Conservation (phyloP, 2,113 vertebrate species). For the Dasyornis broadbenti region DNA sequence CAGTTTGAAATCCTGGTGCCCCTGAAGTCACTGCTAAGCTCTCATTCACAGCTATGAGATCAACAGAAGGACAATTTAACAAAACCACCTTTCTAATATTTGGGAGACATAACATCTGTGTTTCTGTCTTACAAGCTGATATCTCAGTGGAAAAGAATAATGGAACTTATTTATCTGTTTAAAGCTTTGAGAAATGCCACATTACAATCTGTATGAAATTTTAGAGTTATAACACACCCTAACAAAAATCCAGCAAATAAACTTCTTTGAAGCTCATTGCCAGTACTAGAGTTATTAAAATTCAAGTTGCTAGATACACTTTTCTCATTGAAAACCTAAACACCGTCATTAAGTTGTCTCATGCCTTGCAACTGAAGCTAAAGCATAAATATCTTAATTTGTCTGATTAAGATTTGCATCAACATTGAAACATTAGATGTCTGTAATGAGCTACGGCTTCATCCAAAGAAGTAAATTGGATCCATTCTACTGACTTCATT, state of each 20-base stretch:
- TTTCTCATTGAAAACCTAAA: background rate
- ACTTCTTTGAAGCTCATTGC: background rate
- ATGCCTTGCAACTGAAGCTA: background rate
- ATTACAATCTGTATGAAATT: background rate
- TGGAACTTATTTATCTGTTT: background rate
- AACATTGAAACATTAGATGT: background rate
- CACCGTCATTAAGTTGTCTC: background rate
- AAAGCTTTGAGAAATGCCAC: background rate
- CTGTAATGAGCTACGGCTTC: background rate
- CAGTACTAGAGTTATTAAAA: background rate
- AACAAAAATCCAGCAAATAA: background rate
- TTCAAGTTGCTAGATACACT: background rate
- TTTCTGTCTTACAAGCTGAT: background rate
- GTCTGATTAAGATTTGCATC: background rate
- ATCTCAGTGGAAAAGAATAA: background rate
- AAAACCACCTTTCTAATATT: background rate
- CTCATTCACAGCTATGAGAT: background rate
- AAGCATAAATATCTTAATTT: background rate
- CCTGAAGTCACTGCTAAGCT: background rate
- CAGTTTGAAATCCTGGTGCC: background rate
- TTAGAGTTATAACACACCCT: background rate
- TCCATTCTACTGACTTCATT: background rate
- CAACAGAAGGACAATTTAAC: background rate
- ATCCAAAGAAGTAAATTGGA: background rate
- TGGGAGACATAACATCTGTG: background rate